A percentile compares a stretch with the other conserved stretches of the same genome.
Conservation (phyloP, 2,113 vertebrate genomes). For the Maccullochella peelii region DNA sequence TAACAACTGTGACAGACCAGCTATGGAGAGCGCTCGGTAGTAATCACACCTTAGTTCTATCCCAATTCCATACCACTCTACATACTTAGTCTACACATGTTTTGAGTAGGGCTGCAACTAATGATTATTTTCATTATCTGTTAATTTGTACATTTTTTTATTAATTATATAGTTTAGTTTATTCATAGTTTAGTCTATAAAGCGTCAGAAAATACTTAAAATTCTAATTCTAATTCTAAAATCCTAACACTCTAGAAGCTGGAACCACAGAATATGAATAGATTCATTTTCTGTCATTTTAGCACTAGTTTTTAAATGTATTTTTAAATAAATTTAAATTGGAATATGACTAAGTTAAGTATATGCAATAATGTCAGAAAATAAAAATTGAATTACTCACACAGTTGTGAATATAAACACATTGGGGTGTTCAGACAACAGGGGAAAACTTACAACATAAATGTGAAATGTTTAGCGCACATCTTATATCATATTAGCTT, state of each 20-base stretch:
- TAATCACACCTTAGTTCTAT: not conserved
- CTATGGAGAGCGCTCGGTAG: not conserved
- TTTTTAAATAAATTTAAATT: not conserved
- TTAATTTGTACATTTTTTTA: no score
- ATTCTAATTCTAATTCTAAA: no score
- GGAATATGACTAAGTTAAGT: not conserved
- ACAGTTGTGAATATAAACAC: no score
- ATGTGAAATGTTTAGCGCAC: no score
- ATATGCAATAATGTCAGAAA: not conserved
- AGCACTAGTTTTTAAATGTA: not conserved
- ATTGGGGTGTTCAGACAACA: no score
- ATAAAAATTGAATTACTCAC: not conserved
- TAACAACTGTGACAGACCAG: slow-evolving; percentile 14
- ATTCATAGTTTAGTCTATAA: no score
- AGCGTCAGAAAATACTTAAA: not conserved
- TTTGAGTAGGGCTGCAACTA: not conserved
- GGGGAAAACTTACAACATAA: no score
- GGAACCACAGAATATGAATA: not conserved
- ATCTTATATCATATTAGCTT: not conserved
- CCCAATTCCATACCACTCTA: not conserved
- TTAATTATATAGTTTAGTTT: no score
- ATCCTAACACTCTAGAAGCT: not conserved
- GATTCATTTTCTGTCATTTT: not conserved
- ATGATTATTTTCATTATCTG: not conserved
- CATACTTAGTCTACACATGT: no score